Percentiles rank a stretch among this genome's conserved stretches.
phyloP scores from a whole-genome alignment of 2,888 invertebrate species.

The Zelleria hepariella region DNA sequence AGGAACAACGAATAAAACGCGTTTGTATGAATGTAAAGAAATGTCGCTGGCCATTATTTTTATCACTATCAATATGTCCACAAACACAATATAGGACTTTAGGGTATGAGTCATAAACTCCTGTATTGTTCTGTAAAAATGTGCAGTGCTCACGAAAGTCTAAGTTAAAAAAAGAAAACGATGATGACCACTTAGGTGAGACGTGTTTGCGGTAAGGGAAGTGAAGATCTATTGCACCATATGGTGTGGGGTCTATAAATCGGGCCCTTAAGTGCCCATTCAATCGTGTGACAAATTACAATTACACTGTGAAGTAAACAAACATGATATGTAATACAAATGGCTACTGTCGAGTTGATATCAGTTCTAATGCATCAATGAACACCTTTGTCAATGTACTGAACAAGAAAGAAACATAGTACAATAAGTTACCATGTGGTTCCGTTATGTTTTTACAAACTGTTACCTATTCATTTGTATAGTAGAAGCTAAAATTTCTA shows the following conservation, averaged over 20 bases:
- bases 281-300: not conserved
- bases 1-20: not conserved
- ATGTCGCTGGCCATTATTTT: conserved; percentile 25
- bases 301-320: conserved; percentile 18
- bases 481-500: too few relatives aligned
- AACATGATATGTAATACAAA: conserved; percentile 36
- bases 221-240: too few relatives aligned
- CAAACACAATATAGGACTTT: not conserved
- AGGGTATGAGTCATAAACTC: not conserved
- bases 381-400: conserved; percentile 3
- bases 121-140: not conserved
- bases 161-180: too few relatives aligned
- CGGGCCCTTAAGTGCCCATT: not conserved
- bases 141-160: too few relatives aligned
- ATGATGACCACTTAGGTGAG: too few relatives aligned
- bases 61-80: conserved; percentile 31
- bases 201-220: too few relatives aligned
- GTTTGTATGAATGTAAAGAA: conserved; percentile 15
- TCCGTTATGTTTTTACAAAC: too few relatives aligned
- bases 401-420: not conserved
- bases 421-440: too few relatives aligned
- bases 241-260: not conserved
- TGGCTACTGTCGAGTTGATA: conserved; percentile 42
- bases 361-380: conserved; percentile 43
- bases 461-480: too few relatives aligned